Percentiles rank a stretch among this genome's conserved stretches.
Conservation (phyloP, 2,888 invertebrate species). For the Hybos culiciformis region DNA sequence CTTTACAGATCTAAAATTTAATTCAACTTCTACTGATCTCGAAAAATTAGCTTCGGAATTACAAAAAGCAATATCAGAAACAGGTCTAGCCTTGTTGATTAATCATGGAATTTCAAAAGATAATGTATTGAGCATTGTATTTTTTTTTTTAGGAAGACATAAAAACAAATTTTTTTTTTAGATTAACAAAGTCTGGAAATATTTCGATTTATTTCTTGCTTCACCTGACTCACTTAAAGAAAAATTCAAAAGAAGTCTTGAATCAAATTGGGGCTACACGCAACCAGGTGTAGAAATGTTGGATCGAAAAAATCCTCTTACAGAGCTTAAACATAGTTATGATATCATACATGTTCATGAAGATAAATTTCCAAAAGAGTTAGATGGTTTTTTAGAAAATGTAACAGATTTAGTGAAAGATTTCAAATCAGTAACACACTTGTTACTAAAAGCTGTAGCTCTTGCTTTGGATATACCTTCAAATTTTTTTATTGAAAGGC, state of each 20-base stretch:
- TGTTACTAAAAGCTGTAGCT: slow-evolving; percentile 48
- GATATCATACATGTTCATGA: slow-evolving; percentile 51
- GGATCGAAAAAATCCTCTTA: too few relatives aligned
- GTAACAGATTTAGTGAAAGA: slow-evolving; percentile 53
- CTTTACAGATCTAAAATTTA: too few relatives aligned
- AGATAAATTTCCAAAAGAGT: slow-evolving; percentile 51
- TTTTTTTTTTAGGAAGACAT: too few relatives aligned
- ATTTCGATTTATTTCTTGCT: too few relatives aligned
- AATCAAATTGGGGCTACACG: slow-evolving; percentile 58
- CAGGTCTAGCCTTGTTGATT: slow-evolving; percentile 57
- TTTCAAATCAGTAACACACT: slow-evolving; percentile 50
- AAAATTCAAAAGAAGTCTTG: too few relatives aligned
- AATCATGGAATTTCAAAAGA: slow-evolving; percentile 63
- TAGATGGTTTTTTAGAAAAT: slow-evolving; percentile 50
- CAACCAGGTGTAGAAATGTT: too few relatives aligned
- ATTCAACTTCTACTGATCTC: too few relatives aligned
- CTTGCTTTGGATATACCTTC: slow-evolving; percentile 47
- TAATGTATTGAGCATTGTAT: slow-evolving; percentile 40
- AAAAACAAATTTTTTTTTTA: too few relatives aligned
- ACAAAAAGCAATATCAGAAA: slow-evolving; percentile 51
- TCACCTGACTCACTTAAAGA: too few relatives aligned
- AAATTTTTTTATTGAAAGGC: slow-evolving; percentile 47
- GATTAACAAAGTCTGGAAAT: too few relatives aligned
- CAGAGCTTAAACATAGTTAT: too few relatives aligned
- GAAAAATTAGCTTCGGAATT: too few relatives aligned